These are phyloP conservation scores for Botia almorhae DNA, from an alignment of 2,797 vertebrate genomes.

Conservation along the genomic window DNA sequence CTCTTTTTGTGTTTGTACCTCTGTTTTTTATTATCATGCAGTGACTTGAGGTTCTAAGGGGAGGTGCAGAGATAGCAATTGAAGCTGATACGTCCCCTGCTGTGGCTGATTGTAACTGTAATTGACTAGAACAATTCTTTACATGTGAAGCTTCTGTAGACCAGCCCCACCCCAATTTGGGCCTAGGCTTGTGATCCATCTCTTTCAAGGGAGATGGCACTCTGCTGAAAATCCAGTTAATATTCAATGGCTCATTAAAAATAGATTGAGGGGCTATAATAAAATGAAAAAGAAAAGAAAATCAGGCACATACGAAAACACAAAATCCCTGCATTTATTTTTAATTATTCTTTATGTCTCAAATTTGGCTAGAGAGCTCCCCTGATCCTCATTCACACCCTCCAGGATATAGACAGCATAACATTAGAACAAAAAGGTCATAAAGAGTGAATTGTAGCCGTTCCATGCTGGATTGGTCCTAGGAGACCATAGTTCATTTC, in stretches of 20 bases:
- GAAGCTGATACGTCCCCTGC: conserved; percentile 71
- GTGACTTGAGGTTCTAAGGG: conserved; percentile 63
- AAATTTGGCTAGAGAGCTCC: conserved; percentile 68
- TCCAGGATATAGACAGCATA: conserved; percentile 39
- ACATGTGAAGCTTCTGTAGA: conserved; percentile 75
- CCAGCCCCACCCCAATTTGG: conserved; percentile 57
- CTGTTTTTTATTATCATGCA: conserved; percentile 69
- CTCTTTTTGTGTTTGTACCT: conserved; percentile 15
- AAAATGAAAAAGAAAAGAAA: conserved; percentile 49
- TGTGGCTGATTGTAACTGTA: conserved; percentile 82
- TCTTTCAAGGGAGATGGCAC: conserved; percentile 78
- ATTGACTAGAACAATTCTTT: conserved; percentile 79
- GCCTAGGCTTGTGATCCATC: conserved; percentile 68
- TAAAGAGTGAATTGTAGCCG: conserved; percentile 73
- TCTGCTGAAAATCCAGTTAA: conserved; percentile 80
- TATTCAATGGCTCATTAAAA: conserved; percentile 85
- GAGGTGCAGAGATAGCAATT: conserved; percentile 66
- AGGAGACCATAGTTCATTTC: conserved; percentile 79
- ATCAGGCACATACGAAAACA: conserved; percentile 70
- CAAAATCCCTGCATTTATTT: conserved; percentile 73
- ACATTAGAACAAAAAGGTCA: conserved; percentile 49
- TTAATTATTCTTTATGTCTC: conserved; percentile 76
- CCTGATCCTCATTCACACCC: conserved; percentile 68
- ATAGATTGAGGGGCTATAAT: conserved; percentile 78
- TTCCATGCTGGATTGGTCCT: conserved; percentile 73